phyloP scores from a whole-genome alignment of 2,888 invertebrate genomes.

The Agrypnus murinus region DNA sequence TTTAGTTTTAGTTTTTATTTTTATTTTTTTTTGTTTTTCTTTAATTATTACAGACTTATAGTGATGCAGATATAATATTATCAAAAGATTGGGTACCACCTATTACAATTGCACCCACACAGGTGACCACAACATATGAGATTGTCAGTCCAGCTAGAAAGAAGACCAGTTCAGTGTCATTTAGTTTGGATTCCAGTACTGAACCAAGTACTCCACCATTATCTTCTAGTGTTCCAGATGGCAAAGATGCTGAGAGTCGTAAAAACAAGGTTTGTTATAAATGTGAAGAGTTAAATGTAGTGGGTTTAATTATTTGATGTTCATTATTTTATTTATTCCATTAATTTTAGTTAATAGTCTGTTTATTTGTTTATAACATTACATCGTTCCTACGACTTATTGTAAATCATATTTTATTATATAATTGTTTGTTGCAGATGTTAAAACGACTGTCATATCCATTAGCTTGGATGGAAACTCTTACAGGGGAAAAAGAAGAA shows the following conservation, averaged over 20 bases:
- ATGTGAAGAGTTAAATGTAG: not conserved
- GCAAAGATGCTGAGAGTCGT: slow-evolving; percentile 74
- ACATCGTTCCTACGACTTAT: too few species aligned
- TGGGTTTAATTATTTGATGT: too few species aligned
- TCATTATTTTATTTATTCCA: too few species aligned
- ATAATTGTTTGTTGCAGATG: slow-evolving; percentile 78
- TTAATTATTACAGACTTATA: slow-evolving; percentile 77
- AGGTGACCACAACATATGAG: slow-evolving; percentile 75
- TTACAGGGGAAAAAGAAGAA: slow-evolving; percentile 83
- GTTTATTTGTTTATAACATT: too few species aligned
- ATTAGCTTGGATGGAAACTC: slow-evolving; percentile 92
- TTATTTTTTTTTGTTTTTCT: slow-evolving; percentile 34
- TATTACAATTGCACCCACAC: slow-evolving; percentile 83
- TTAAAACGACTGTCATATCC: slow-evolving; percentile 93
- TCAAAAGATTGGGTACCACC: slow-evolving; percentile 93
- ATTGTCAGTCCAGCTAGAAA: slow-evolving; percentile 75
- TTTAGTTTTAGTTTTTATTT: slow-evolving; percentile 22
- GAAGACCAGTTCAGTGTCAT: slow-evolving; percentile 83
- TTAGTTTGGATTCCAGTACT: slow-evolving; percentile 79
- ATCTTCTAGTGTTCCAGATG: slow-evolving; percentile 63
- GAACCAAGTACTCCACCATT: slow-evolving; percentile 69
- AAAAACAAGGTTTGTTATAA: slow-evolving; percentile 80
- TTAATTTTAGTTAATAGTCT: too few species aligned
- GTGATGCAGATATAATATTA: slow-evolving; percentile 91
- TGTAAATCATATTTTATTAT: too few species aligned